Conservation (phyloP, 2,888 invertebrate genomes). For the Erpobdella octoculata region DNA sequence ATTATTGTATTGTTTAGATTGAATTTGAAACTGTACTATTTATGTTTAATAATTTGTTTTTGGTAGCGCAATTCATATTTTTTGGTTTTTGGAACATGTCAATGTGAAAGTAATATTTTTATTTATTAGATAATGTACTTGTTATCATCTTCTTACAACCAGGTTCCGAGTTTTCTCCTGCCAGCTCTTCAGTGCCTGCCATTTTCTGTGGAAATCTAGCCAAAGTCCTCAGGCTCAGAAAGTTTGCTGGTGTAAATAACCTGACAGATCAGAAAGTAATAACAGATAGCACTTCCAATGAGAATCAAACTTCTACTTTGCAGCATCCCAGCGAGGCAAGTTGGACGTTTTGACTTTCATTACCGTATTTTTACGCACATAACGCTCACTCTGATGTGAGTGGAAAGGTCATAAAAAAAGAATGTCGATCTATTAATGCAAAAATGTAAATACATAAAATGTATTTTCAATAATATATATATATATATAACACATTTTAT, state of each 20-base stretch:
- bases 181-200: slow-evolving; percentile 41
- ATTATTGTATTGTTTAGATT: neutral
- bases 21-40: neutral
- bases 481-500: too few species aligned
- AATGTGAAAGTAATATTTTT: neutral
- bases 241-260: slow-evolving; percentile 6
- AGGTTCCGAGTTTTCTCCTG: neutral
- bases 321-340: too few species aligned
- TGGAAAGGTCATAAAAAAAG: too few species aligned
- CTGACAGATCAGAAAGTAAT: too few species aligned
- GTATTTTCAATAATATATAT: too few species aligned
- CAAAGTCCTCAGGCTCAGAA: slow-evolving; percentile 47
- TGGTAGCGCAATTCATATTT: neutral
- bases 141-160: neutral
- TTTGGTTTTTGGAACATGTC: neutral
- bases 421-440: too few species aligned
- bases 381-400: too few species aligned
- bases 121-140: neutral
- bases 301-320: too few species aligned
- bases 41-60: neutral
- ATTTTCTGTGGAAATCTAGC: slow-evolving; percentile 52
- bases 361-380: too few species aligned
- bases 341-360: too few species aligned
- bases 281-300: too few species aligned
- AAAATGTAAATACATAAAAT: too few species aligned